Conservation (phyloP, 2,797 vertebrate species). For the Acanthurus leucopareius region DNA sequence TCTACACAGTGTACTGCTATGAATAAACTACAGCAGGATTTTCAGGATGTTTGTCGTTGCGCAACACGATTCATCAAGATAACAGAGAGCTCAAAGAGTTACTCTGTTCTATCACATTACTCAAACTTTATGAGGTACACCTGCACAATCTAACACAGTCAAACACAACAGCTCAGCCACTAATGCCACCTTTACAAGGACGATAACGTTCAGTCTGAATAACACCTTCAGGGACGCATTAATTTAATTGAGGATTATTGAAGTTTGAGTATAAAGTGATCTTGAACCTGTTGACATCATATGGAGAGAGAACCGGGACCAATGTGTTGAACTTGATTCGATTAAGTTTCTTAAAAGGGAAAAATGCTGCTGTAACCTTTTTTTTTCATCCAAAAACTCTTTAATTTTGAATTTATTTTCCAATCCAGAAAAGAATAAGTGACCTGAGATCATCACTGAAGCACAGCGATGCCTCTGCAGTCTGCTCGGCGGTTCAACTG, state of each 20-base stretch:
- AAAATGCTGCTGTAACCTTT: too few species aligned
- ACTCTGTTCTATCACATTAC: not conserved
- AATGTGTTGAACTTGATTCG: too few species aligned
- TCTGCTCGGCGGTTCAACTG: not conserved
- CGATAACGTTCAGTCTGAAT: not conserved
- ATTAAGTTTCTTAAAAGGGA: too few species aligned
- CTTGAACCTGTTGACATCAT: not conserved
- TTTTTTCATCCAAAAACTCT: too few species aligned
- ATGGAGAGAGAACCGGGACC: too few species aligned
- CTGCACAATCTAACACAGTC: not conserved
- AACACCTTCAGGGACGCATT: not conserved
- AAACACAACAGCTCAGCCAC: not conserved
- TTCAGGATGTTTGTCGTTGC: constrained; percentile 26
- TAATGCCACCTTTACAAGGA: not conserved
- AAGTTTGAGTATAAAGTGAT: not conserved
- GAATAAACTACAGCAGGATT: constrained; percentile 42
- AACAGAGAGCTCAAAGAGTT: constrained; percentile 9
- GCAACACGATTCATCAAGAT: constrained; percentile 18
- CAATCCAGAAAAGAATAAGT: too few species aligned
- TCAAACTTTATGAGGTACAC: not conserved
- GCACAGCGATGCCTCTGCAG: not conserved
- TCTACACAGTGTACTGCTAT: constrained; percentile 29
- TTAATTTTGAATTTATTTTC: not conserved
- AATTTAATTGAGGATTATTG: not conserved
- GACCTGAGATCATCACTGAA: not conserved